Percentiles rank a stretch among this genome's conserved stretches.
Evolutionary conservation across 2,797 vertebrate genomes (phyloP).

Genomic region (Anolis apletophallus): DNA sequence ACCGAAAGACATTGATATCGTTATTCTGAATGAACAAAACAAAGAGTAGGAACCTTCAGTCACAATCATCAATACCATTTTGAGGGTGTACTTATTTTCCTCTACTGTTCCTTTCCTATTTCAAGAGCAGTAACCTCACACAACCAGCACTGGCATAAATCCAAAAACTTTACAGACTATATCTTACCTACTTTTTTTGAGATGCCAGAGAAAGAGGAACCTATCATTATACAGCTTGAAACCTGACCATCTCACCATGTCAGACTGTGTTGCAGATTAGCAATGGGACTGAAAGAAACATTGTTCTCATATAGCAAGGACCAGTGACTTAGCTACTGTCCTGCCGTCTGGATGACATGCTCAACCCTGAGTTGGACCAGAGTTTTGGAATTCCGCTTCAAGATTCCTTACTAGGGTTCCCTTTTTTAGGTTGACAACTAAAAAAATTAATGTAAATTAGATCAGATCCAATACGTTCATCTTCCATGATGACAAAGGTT

Average conservation of each 20-base stretch:
- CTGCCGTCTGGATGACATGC: not conserved
- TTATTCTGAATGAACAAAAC: rapidly evolving
- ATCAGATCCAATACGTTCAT: not conserved
- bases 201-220: not conserved
- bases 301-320: not conserved
- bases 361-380: not conserved
- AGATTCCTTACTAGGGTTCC: too few species aligned
- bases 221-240: not conserved
- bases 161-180: not conserved
- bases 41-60: not conserved
- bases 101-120: too few species aligned
- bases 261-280: not conserved
- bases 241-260: not conserved
- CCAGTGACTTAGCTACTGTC: not conserved
- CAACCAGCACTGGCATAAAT: not conserved
- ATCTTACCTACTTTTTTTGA: not conserved
- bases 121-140: not conserved
- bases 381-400: not conserved
- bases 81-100: not conserved
- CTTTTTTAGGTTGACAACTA: not conserved
- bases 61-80: not conserved
- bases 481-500: not conserved
- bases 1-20: not conserved
- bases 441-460: not conserved
- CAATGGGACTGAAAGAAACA: not conserved